Evolutionary conservation across 2,113 vertebrate species (phyloP), one percentile per base, ranked within the genome.

Genomic region (Narcine bancroftii): DNA sequence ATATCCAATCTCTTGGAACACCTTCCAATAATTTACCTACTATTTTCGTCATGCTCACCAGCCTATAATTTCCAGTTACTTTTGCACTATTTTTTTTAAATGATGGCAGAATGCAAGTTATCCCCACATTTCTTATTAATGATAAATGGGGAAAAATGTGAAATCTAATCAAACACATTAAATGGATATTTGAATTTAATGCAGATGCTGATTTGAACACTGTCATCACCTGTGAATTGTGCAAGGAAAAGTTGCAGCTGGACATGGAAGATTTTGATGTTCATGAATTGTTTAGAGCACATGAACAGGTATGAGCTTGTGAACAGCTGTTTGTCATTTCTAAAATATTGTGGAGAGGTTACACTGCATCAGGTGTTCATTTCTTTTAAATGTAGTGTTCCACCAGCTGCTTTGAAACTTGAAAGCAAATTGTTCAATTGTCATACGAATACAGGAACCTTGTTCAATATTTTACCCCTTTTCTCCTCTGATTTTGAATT

Each of bases 211-310:
- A 97, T 93, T 95, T 99, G 87, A 98, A 98, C 93, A 97, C 97
- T 72, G 97, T 99, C 94, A 98, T 97, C 50, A 99, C 97, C 33
- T 99, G 99, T 95, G 99, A 99, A 93, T 96, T 99, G 76, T 99
- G 99, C 95, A 99, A 99, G 94, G 97, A 98, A 93, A 99, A 99
- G 94, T 94, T 99, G 93, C 96, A 97, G 92, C 96, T 99, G 93
- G 97, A 99, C 94, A 97, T 99, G 75, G 98, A 99, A 94, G 97
- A 99, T 96, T 99, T 99, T 95, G 97, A 99, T 94, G 95, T 99
- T 94, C 97, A 97, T 93, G 98, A 99, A 94, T 96, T 99, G n/a
- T 98, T 99, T 96, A 97, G 97, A 95, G 97, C 97, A 66, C 98
- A 97, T 93, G 97, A 98, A 94, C 97, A 98, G 96, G 98, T 99